Conservation (phyloP, 2,113 vertebrate genomes). For the Physeter macrocephalus region DNA sequence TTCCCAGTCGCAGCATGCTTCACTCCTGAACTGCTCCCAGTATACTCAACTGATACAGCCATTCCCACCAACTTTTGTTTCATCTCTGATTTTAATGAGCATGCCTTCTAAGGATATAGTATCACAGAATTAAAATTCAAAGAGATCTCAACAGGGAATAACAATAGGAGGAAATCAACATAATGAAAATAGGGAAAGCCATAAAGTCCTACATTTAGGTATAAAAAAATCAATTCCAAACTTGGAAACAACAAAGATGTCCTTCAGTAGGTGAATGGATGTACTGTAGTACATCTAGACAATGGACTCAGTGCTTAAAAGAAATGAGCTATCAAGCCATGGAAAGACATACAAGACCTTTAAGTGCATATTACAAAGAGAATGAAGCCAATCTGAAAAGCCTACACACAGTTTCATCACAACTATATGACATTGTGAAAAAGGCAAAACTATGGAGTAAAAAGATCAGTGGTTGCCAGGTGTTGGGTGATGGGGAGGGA, state of each 20-base stretch:
- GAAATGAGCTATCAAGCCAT: background rate
- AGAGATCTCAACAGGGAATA: background rate
- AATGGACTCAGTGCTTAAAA: background rate
- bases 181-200: background rate
- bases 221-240: constrained; percentile 21
- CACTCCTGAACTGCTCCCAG: background rate
- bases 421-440: background rate
- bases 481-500: background rate
- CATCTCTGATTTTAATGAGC: constrained; percentile 11
- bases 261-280: background rate
- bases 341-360: background rate
- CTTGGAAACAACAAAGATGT: background rate
- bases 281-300: background rate
- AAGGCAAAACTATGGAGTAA: background rate
- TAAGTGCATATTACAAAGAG: background rate
- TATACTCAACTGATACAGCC: background rate
- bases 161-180: background rate
- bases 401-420: background rate
- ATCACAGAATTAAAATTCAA: constrained; percentile 10
- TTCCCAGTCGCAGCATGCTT: background rate
- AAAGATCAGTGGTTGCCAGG: background rate
- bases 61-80: background rate
- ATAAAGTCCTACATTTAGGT: background rate
- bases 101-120: background rate
- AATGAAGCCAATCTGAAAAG: background rate